phyloP scores from a whole-genome alignment of 2,888 invertebrate genomes.

The Plagiodera versicolora region DNA sequence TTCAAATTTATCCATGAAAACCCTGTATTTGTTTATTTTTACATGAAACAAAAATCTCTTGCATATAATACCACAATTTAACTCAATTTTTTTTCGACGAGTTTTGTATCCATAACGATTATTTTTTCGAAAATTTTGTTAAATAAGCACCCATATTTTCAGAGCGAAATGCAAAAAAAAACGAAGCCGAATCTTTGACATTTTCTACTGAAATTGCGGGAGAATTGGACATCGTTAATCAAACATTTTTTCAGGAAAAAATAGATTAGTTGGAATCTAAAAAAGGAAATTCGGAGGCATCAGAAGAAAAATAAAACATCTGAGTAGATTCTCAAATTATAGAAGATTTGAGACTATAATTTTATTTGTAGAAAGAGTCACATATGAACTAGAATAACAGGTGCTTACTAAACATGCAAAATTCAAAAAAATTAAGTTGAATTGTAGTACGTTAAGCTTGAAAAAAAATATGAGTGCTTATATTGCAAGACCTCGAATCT shows the following conservation, averaged over 20 bases:
- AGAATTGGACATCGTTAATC: too few species aligned
- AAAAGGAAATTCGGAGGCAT: too few species aligned
- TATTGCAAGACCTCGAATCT: neutral
- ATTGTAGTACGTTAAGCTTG: conserved; percentile 30
- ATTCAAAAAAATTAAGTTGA: conserved; percentile 31
- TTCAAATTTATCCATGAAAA: too few species aligned
- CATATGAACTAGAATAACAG: conserved; percentile 29
- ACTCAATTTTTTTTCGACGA: conserved; percentile 19
- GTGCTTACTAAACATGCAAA: conserved; percentile 46
- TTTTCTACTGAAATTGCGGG: too few species aligned
- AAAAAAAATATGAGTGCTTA: conserved; percentile 44
- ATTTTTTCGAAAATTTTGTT: conserved; percentile 15
- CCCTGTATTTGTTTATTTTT: too few species aligned
- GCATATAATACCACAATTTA: conserved; percentile 25
- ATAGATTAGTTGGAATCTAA: too few species aligned
- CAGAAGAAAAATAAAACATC: too few species aligned
- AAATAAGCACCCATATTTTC: conserved; percentile 41
- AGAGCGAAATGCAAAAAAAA: neutral
- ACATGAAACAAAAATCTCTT: too few species aligned
- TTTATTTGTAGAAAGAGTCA: too few species aligned
- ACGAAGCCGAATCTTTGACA: neutral
- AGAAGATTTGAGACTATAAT: too few species aligned
- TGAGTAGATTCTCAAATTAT: too few species aligned
- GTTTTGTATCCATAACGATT: neutral
- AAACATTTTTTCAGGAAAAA: too few species aligned